Base-by-base conservation (phyloP, 2,888 invertebrate species). In the Sympetrum striolatum region DNA sequence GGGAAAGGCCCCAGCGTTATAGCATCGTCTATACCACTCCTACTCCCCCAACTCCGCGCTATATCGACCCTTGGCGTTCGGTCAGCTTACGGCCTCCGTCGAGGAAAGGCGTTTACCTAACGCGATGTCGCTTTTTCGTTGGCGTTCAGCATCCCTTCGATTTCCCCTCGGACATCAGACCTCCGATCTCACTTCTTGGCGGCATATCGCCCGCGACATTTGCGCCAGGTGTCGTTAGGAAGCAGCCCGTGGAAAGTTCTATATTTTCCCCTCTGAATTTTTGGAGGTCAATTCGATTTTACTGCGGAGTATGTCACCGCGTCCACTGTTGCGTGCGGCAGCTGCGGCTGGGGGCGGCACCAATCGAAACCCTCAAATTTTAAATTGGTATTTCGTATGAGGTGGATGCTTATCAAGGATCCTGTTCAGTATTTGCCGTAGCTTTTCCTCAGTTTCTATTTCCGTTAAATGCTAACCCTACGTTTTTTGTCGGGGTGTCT, bases 11-110 rank as follows among this genome's bases (percentile, higher is more conserved):
- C 10, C 58, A 31, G 35, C 82, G 53, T n/a, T 25, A 35, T 6
- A 25, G 18, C 31, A 14, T 37, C 60, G 37, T 37, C 80, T 14
- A 79, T 79, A 22, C 80, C 80, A 37, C 80, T n/a, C 80, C 37
- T 12, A 80, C 80, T 44, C 37, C 37, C 35, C 37, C 37, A 37
- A 22, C 31, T 60, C 37, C 22, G 60, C 86, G 86, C 86, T 86
- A 37, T 86, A 86, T 86, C 86, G 86, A 86, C 86, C 86, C 86
- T 25, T 60, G 18, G 86, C 60, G 25, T 48, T 12, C 86, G 86
- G 64, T 60, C 86, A 64, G 58, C 60, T 86, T 37, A 35, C 25
- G 86, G 37, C 73, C 73, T 2, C 25, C 73, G 73, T 25, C 73
- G 15, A 6, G 73, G 25, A 25, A 73, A 73, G 25, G 73, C 25